A percentile compares a stretch with the other conserved stretches of the same genome.
These are phyloP conservation scores for Chrysomallon squamiferum DNA, from an alignment of 1,140 invertebrate genomes.

Conservation along the genomic window DNA sequence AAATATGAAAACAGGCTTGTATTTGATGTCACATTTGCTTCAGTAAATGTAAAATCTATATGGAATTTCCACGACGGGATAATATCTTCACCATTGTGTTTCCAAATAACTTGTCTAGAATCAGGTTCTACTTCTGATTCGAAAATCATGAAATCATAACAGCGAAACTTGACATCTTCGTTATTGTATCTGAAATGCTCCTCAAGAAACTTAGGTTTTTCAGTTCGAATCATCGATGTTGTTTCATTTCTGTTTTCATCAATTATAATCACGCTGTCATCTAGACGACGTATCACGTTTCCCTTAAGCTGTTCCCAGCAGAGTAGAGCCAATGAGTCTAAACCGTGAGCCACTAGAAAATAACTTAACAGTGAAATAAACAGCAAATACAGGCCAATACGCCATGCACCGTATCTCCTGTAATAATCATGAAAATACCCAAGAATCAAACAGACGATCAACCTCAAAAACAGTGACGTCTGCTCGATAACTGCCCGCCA, in stretches of 20 bases:
- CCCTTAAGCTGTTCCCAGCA: neutral
- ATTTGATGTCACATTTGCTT: neutral
- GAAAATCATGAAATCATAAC: neutral
- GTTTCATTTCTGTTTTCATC: neutral
- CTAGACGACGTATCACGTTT: neutral
- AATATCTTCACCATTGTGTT: neutral
- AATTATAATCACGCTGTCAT: neutral
- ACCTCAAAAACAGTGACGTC: no score
- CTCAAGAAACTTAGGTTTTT: neutral
- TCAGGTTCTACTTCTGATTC: neutral
- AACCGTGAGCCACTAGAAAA: neutral
- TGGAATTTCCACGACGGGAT: neutral
- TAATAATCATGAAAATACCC: no score
- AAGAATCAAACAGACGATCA: no score
- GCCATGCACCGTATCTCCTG: neutral
- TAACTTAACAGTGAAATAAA: neutral
- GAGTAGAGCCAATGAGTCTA: neutral
- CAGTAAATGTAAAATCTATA: neutral
- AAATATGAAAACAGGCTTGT: neutral
- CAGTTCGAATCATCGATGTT: neutral
- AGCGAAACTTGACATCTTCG: neutral
- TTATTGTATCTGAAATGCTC: neutral
- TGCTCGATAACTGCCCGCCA: no score
- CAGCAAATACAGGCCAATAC: neutral
- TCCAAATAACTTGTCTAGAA: neutral